Evolutionary conservation across 2,113 vertebrate genomes (phyloP).

Genomic region (Xyliphius kryptos): DNA sequence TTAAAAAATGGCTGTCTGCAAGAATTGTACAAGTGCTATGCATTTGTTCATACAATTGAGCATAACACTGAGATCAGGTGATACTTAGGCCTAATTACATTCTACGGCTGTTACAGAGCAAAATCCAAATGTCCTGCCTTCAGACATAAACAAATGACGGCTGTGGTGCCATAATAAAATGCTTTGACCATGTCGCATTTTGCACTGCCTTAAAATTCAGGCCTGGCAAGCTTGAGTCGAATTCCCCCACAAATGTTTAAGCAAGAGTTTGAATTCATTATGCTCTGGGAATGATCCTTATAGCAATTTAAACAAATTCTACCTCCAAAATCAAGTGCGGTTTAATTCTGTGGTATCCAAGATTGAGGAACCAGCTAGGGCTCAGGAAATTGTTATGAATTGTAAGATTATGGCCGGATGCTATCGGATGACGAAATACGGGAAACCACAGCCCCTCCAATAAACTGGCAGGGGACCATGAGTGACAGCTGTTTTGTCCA

Average conservation of each 20-base stretch:
- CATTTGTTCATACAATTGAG: slow-evolving; percentile 46
- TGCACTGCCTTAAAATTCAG: slow-evolving; percentile 19
- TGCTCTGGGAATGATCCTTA: slow-evolving; percentile 36
- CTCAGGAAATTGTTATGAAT: slow-evolving; percentile 55
- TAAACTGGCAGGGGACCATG: slow-evolving; percentile 55
- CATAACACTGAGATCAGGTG: slow-evolving; percentile 25
- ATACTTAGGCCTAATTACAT: not conserved
- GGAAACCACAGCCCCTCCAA: slow-evolving; percentile 57
- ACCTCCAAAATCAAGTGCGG: slow-evolving; percentile 33
- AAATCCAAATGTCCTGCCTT: slow-evolving; percentile 13
- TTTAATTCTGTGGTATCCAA: slow-evolving; percentile 36
- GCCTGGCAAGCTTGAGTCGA: slow-evolving; percentile 18
- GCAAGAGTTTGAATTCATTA: slow-evolving; percentile 28
- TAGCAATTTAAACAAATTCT: slow-evolving; percentile 32
- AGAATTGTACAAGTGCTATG: slow-evolving; percentile 40
- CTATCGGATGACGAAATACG: slow-evolving; percentile 54
- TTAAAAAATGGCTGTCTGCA: slow-evolving; percentile 41
- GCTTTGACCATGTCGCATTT: slow-evolving; percentile 18
- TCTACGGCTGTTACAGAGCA: slow-evolving; percentile 12
- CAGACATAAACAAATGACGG: slow-evolving; percentile 17
- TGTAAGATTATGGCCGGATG: slow-evolving; percentile 50
- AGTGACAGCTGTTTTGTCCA: slow-evolving; percentile 60
- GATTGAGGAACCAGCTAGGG: slow-evolving; percentile 41
- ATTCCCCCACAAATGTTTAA: slow-evolving; percentile 25
- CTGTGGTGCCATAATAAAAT: slow-evolving; percentile 21